phyloP scores from a whole-genome alignment of 2,888 invertebrate species.

The Clivina fossor region DNA sequence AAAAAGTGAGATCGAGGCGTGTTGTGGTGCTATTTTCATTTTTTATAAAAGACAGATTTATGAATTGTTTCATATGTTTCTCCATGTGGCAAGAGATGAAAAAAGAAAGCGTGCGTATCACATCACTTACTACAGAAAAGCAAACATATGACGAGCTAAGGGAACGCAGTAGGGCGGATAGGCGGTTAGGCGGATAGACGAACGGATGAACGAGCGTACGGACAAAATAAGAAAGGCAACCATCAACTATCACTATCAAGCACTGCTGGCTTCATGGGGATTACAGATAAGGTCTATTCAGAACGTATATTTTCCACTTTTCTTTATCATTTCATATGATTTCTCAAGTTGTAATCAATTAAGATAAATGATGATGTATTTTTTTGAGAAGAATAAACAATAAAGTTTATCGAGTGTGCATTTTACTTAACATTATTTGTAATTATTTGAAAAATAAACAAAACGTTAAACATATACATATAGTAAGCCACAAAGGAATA shows the following conservation, averaged over 20 bases:
- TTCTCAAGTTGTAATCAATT: slow-evolving; percentile 27
- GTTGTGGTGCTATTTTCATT: slow-evolving; percentile 17
- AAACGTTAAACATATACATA: too few species aligned
- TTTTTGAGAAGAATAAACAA: too few species aligned
- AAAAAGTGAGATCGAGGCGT: too few species aligned
- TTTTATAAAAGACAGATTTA: slow-evolving; percentile 22
- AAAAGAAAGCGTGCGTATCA: slow-evolving; percentile 14
- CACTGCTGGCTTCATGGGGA: background rate
- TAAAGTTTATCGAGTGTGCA: too few species aligned
- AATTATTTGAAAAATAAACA: too few species aligned
- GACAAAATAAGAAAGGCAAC: too few species aligned
- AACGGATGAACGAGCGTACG: background rate
- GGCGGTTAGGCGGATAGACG: background rate
- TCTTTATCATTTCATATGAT: slow-evolving; percentile 28
- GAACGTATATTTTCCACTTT: slow-evolving; percentile 5
- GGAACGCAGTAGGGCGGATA: background rate
- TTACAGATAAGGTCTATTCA: background rate
- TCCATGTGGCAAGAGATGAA: slow-evolving; percentile 15
- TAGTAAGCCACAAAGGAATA: too few species aligned
- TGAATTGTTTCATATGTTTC: slow-evolving; percentile 26
- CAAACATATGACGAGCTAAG: background rate
- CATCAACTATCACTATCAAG: too few species aligned
- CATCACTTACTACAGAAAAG: background rate
- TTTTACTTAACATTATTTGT: too few species aligned
- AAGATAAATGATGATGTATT: slow-evolving; percentile 28